These are phyloP conservation scores for Camelus bactrianus DNA, from an alignment of 2,113 vertebrate genomes.

Conservation along the genomic window DNA sequence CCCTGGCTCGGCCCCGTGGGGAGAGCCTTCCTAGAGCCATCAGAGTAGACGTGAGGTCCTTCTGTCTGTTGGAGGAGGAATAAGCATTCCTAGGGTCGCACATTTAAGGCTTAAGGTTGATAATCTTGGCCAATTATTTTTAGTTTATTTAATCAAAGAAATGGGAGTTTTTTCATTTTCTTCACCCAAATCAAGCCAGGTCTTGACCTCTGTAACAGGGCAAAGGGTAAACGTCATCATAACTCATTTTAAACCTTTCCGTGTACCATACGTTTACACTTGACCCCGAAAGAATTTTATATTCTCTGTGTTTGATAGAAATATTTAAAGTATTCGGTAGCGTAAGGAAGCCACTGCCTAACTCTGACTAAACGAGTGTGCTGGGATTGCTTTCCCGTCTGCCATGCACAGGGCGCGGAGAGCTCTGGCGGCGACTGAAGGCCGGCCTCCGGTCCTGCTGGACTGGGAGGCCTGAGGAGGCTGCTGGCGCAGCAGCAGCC, in stretches of 20 bases:
- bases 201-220: neutral
- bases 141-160: neutral
- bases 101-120: neutral
- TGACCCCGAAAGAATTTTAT: neutral
- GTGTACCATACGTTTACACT: neutral
- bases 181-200: neutral
- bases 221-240: neutral
- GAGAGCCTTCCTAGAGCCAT: neutral
- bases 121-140: neutral
- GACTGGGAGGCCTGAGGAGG: neutral
- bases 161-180: neutral
- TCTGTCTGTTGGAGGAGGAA: neutral
- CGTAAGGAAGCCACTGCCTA: no score
- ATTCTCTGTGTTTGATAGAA: neutral
- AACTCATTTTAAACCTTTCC: no score
- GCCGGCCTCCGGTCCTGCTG: neutral
- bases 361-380: rapidly evolving
- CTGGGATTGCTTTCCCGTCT: rapidly evolving
- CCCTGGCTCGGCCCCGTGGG: no score
- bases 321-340: neutral
- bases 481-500: rapidly evolving
- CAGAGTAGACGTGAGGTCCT: neutral
- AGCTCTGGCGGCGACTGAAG: neutral
- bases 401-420: rapidly evolving
- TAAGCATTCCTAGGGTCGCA: neutral